Evolutionary conservation across 2,888 invertebrate species (phyloP), one percentile per base, ranked within the genome.

Genomic region (Drosophila koepferae): DNA sequence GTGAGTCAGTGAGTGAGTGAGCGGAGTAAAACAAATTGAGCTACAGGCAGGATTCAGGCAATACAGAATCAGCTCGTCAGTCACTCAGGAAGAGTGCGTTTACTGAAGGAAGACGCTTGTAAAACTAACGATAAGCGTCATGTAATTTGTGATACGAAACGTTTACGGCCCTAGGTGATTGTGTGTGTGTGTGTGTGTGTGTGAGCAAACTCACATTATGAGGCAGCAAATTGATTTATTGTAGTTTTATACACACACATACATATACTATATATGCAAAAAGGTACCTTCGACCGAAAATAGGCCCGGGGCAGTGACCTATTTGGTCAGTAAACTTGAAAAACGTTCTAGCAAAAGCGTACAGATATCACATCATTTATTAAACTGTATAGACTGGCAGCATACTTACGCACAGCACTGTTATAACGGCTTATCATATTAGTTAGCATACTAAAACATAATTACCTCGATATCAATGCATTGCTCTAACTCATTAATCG

Each of bases 71-170:
- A 34, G 46, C 44, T 58, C 40, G 58, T 64, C 56, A 44, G 51
- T 18, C 41, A 43, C 53, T 46, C 58, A 58, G 80, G 68, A 63
- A 75, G 64, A 63, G 64, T 63, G 55, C 64, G 67, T 72, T 76
- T 63, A 68, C 54, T 43, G 63, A 44, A 68, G 76, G 76, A 75
- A 77, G 58, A 80, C 66, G 80, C 82, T 81, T 82, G 81, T 81
- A 81, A 81, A 81, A 81, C 80, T 81, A 81, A 81, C 82, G 81
- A 79, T 82, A 77, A 77, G 80, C 80, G 80, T 67, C 76, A 76
- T 79, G 82, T 82, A 73, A 82, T 82, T 78, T 82, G 69, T 78
- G 79, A 79, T 79, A 56, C 70, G 69, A 60, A 46, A 46, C 60
- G 36, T 62, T 75, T 72, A 67, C 58, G 44, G 74, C 58, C 54